Base-by-base conservation (phyloP, 2,113 vertebrate genomes). In the Australoheros scitulus region DNA sequence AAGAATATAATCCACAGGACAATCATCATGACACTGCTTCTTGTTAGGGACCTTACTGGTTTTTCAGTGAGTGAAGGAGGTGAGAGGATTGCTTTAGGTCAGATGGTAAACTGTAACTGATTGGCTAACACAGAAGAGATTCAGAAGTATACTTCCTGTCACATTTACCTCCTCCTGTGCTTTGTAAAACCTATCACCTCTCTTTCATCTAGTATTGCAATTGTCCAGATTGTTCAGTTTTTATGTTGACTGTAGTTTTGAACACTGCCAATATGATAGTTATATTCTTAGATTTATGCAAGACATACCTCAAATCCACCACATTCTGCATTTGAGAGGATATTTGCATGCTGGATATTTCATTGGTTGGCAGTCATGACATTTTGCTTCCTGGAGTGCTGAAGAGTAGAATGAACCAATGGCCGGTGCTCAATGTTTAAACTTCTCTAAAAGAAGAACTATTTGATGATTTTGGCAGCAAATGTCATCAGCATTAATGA, bases 401-500 rank as follows among this genome's bases (percentile, higher is more conserved):
- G 10, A n/a, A 63, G 36, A 13, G 6, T 20, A 63, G 34, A 5
- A 20, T 63, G 34, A 63, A 2, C 0, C 61, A 63, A 63, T 63
- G 61, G 11, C 6, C 11, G 3, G 0, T n/a, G n/a, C 6, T 18
- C 61, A 63, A n/a, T n/a, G 6, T 8, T 38, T 38, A 10, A 38
- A 38, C 2, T 6, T 10, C 36, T 38, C 36, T 9, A 38, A 38
- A 38, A 5, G 7, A 32, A n/a, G 2, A 38, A 63, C 11, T 0
- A 13, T n/a, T 63, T 38, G 0, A 32, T 36, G 36, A n/a, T 63
- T 63, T 63, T 63, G 11, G 6, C 32, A n/a, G 32, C 18, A 63
- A 63, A 63, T 36, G 34, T 63, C 20, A 36, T 63, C 32, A 63
- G 18, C 2, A 13, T 63, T 63, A 36, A 36, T 36, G 5, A 63